These are phyloP conservation scores for Etia nguti DNA, from an alignment of 2,113 vertebrate species.

Conservation along the genomic window DNA sequence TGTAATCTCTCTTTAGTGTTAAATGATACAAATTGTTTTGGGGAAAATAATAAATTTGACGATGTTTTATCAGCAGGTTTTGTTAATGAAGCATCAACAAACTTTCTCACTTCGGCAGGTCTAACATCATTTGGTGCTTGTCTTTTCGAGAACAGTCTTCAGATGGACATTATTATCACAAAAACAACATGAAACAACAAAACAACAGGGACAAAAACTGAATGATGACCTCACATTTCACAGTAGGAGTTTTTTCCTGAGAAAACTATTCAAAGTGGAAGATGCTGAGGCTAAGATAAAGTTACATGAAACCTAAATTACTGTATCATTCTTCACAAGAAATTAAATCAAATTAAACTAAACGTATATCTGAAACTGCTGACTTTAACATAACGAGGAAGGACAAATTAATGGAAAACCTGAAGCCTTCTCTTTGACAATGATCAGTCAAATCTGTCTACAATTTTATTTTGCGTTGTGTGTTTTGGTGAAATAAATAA, in stretches of 20 bases:
- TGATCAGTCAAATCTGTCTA: accelerated
- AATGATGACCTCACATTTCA: neutral
- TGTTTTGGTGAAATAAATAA: neutral
- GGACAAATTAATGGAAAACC: neutral
- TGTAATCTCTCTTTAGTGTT: too few relatives aligned
- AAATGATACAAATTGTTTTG: too few relatives aligned
- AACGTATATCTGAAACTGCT: neutral
- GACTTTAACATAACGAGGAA: neutral
- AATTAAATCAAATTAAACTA: neutral
- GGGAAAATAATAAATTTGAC: too few relatives aligned
- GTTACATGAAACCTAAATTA: neutral
- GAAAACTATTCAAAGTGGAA: accelerated
- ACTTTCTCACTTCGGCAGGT: neutral
- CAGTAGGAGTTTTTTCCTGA: neutral
- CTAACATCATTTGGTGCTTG: neutral
- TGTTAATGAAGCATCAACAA: too few relatives aligned
- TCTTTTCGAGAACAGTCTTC: neutral
- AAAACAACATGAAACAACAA: neutral
- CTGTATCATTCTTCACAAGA: neutral
- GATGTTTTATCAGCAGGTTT: too few relatives aligned
- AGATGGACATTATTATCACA: neutral
- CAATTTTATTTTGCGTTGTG: accelerated
- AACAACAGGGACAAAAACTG: neutral
- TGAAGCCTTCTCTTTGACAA: neutral
- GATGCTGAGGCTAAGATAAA: neutral